Evolutionary conservation across 1,140 invertebrate species (phyloP).

Genomic region (Dolichoris vasculosae): DNA sequence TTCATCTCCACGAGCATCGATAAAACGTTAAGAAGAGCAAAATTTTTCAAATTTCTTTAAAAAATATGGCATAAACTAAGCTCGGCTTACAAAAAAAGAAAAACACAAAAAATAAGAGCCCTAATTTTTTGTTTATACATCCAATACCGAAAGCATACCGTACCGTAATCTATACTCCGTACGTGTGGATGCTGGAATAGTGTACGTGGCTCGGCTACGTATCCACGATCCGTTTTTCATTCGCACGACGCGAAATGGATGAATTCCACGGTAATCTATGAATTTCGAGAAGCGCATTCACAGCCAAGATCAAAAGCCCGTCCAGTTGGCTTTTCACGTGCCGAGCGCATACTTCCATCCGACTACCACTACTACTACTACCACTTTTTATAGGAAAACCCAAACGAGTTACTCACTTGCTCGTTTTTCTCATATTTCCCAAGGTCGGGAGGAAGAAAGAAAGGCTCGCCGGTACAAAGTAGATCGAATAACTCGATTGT

Average conservation of each 20-base stretch:
- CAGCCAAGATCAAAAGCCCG: not conserved
- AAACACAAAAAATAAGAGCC: no score
- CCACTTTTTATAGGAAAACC: not conserved
- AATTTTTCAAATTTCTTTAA: not conserved
- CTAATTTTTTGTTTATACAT: not conserved
- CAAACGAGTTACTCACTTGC: not conserved
- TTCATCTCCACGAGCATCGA: not conserved
- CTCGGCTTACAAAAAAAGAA: no score
- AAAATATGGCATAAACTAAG: no score
- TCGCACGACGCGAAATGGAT: not conserved
- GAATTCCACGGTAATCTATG: not conserved
- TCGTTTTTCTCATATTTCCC: not conserved
- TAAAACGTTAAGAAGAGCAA: not conserved
- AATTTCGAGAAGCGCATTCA: not conserved
- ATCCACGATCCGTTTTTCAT: not conserved
- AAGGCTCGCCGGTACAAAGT: not conserved
- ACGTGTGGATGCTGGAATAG: not conserved
- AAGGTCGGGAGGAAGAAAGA: not conserved
- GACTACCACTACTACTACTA: no score
- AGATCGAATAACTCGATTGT: not conserved
- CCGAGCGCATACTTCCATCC: not conserved
- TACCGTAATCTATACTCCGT: not conserved
- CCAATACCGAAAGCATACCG: not conserved
- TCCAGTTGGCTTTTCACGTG: not conserved
- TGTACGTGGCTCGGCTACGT: not conserved